Evolutionary conservation across 2,113 vertebrate species (phyloP).

Genomic region (Corvus cornix): DNA sequence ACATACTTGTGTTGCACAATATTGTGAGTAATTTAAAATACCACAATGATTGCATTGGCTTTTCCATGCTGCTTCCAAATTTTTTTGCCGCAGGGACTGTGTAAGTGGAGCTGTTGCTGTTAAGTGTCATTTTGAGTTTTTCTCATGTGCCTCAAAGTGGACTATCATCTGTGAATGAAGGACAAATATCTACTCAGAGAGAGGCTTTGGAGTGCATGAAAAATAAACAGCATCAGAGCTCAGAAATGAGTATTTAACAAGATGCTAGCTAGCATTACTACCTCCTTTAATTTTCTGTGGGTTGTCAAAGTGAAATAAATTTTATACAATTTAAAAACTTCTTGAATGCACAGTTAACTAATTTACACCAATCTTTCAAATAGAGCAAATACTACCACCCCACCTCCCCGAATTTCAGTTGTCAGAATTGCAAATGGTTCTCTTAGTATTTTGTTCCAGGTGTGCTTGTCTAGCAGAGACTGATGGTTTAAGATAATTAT

Average conservation of each 20-base stretch:
- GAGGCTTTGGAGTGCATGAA: neutral
- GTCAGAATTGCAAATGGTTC: neutral
- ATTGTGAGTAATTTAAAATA: conserved; percentile 25
- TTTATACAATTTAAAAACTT: neutral
- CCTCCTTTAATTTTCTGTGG: neutral
- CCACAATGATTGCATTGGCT: neutral
- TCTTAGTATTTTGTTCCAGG: neutral
- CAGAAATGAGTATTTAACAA: conserved; percentile 11
- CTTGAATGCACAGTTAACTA: neutral
- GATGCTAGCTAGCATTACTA: neutral
- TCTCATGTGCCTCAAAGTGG: conserved; percentile 6
- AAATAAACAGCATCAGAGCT: neutral
- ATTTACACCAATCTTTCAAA: neutral
- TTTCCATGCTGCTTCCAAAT: conserved; percentile 4
- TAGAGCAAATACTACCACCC: neutral
- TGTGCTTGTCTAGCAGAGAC: neutral
- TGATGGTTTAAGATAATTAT: neutral
- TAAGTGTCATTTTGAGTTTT: conserved; percentile 26
- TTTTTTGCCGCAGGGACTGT: neutral
- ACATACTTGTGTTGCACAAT: neutral
- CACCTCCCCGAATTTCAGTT: neutral
- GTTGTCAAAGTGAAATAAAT: neutral
- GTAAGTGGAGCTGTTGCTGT: neutral
- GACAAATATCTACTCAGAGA: conserved; percentile 30
- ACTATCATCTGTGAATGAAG: conserved; percentile 8